phyloP scores from a whole-genome alignment of 1,140 invertebrate species.

The Metaphire vulgaris region DNA sequence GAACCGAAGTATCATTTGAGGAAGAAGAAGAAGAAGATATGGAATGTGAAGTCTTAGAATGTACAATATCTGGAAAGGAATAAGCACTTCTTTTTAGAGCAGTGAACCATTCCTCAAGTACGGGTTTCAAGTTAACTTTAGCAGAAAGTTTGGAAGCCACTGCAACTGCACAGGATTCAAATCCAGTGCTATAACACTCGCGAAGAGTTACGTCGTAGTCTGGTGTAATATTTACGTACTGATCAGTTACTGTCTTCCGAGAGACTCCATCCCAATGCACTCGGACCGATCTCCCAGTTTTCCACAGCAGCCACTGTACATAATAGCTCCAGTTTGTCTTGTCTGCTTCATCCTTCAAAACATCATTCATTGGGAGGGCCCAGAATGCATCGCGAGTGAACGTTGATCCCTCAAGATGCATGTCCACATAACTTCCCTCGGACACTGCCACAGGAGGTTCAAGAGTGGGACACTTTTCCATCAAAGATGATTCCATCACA shows the following conservation, averaged over 20 bases:
- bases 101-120: background rate
- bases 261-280: background rate
- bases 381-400: background rate
- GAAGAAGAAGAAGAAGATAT: background rate
- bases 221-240: too few species aligned
- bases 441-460: background rate
- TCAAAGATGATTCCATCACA: background rate
- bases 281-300: background rate
- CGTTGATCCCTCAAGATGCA: background rate
- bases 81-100: background rate
- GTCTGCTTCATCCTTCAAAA: background rate
- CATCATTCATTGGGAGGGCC: background rate
- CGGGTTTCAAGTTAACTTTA: background rate
- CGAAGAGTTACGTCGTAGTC: too few species aligned
- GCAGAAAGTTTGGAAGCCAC: background rate
- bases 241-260: background rate
- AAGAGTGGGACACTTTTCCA: background rate
- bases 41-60: too few species aligned
- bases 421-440: background rate
- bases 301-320: background rate
- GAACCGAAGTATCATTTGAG: background rate
- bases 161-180: background rate
- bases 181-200: background rate
- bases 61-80: background rate
- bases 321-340: background rate